phyloP scores from a whole-genome alignment of 2,797 vertebrate species.

The Catostomus latipinnis region DNA sequence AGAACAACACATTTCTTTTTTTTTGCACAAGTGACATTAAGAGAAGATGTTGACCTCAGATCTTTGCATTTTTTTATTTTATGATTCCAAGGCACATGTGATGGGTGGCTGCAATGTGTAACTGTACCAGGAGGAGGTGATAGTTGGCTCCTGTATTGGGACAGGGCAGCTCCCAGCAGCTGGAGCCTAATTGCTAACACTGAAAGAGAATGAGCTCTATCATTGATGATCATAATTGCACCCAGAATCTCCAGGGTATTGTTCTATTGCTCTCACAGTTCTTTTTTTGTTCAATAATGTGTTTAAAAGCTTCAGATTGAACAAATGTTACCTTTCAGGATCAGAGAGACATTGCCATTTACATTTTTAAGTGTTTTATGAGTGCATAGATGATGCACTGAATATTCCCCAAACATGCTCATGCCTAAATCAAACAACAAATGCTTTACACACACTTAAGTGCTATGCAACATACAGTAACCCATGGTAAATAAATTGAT shows the following conservation, averaged over 20 bases:
- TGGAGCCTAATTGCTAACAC: constrained; percentile 82
- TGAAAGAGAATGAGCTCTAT: constrained; percentile 81
- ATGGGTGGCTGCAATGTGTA: constrained; percentile 36
- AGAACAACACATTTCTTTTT: neutral
- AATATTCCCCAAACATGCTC: constrained; percentile 35
- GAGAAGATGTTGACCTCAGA: neutral
- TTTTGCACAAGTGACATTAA: neutral
- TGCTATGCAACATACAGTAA: neutral
- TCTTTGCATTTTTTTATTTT: constrained; percentile 28
- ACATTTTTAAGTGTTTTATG: constrained; percentile 51
- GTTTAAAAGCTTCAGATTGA: constrained; percentile 58
- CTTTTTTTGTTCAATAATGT: constrained; percentile 50
- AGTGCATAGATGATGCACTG: constrained; percentile 37
- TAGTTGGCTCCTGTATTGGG: constrained; percentile 74
- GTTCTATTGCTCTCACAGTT: constrained; percentile 68
- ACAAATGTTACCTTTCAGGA: constrained; percentile 59
- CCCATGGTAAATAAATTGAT: constrained; percentile 12
- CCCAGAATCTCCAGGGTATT: constrained; percentile 77
- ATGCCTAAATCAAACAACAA: constrained; percentile 30
- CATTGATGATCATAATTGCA: constrained; percentile 86
- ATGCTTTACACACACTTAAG: constrained; percentile 39
- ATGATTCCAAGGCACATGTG: neutral
- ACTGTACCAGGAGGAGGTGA: constrained; percentile 52
- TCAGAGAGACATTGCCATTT: constrained; percentile 51
- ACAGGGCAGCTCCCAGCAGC: constrained; percentile 79